Base-by-base conservation (phyloP, 2,888 invertebrate genomes). In the Rotaria socialis region DNA sequence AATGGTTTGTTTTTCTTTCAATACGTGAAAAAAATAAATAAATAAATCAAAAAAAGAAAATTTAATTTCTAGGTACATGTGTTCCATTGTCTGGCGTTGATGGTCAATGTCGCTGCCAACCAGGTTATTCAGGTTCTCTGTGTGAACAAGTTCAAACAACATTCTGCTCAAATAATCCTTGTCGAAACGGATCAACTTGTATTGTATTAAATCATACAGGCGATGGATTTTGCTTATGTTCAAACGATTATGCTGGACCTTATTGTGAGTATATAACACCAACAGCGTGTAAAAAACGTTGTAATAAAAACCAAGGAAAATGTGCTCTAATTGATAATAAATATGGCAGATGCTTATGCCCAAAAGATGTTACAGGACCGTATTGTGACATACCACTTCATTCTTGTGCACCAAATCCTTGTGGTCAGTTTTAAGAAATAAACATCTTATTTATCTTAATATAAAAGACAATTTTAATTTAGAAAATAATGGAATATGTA, bases 191-290 rank as follows among this genome's bases (percentile, higher is more conserved):
- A 14, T 47, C 47, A 24, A 80, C 80, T 8, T 80, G 80, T 47
- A 80, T 80, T 47, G 80, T 80, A n/a, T 47, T 80, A 47, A 80
- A 80, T 80, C 80, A 80, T 80, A 80, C 80, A 47, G 80, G 80
- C n/a, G 80, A 80, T 47, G 80, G 80, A 43, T 80, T 80, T 80
- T 80, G 80, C 47, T 80, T 80, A 47, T 80, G 80, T 80, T n/a
- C 80, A 80, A 10, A 47, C 1, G 80, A 80, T 80, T n/a, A 80
- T 80, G 80, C 80, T 14, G 80, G 80, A 11, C 80, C 80, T 5
- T 80, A 11, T 80, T 80, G 80, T 80, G 80, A 80, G 47, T 80
- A 80, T 47, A 80, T 80, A n/a, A 80, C 80, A 80, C 80, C 80
- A 43, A 47, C 47, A 24, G 47, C 47, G 11, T 80, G 80, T 47